Base-by-base conservation (phyloP, 2,113 vertebrate genomes). In the Marmota monax region DNA sequence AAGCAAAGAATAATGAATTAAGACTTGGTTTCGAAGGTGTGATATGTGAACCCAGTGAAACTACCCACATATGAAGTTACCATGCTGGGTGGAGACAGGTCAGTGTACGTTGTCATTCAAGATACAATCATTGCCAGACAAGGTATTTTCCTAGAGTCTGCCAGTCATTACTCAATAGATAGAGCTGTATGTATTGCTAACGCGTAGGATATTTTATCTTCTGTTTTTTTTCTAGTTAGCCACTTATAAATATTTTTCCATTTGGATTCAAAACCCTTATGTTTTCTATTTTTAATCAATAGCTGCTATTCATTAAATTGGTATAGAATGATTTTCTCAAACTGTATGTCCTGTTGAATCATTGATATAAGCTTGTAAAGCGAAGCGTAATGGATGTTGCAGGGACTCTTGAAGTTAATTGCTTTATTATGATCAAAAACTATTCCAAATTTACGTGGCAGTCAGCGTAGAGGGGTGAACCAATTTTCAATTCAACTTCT, bases 401-500 rank as follows among this genome's bases (percentile, higher is more conserved):
- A 23, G 51, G n/a, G 45, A 84, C 7, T 70, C 45, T 94, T 92
- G 78, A 42, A 79, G 27, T 83, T 89, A 79, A 91, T 61, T 74
- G 25, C 9, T 42, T 90, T 87, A 42, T 17, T 93, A 45, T 80
- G 82, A 73, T 67, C 2, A 56, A 73, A 70, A 74, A 53, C 37
- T 76, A 79, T 8, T 42, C 73, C 4, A 90, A 4, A 89, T 82
- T 93, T 90, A 88, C 70, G 42, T 63, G 73, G 45, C 37, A 63
- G 37, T 76, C 51, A 63, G 39, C 48, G 5, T 39, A 53, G 27
- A 73, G 17, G 34, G 65, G 39, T 37, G 65, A 91, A 94, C 74
- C 25, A 23, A 56, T 95, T 96, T 97, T 90, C 79, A 79, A 39
- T 87, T 80, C 18, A 29, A 56, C 48, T 94, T 78, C 53, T 79